phyloP scores from a whole-genome alignment of 2,888 invertebrate species.

The Oscheius sp. region DNA sequence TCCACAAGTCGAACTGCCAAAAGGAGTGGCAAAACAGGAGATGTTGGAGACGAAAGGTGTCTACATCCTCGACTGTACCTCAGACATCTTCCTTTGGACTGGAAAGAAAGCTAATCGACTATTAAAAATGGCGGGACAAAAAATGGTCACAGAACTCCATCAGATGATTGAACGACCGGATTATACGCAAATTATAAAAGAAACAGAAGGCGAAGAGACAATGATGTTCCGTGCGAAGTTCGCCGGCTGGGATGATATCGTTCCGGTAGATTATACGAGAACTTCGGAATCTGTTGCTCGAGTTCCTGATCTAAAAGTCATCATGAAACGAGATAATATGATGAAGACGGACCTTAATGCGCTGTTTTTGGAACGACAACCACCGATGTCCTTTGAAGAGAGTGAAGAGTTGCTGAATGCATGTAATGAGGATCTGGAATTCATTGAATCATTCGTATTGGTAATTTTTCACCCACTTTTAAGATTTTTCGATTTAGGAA shows the following conservation, averaged over 20 bases:
- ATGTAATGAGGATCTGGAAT: conserved; percentile 97
- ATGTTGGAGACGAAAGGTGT: conserved; percentile 89
- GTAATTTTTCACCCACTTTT: conserved; percentile 31
- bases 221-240: conserved; percentile 93
- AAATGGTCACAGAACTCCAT: conserved; percentile 80
- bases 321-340: conserved; percentile 75
- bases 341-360: conserved; percentile 88
- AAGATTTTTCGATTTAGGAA: conserved; percentile 74
- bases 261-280: conserved; percentile 96
- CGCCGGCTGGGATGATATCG: conserved; percentile 96
- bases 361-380: conserved; percentile 91
- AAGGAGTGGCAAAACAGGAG: conserved; percentile 70
- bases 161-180: conserved; percentile 86
- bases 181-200: conserved; percentile 80
- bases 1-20: conserved; percentile 79
- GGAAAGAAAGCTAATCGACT: conserved; percentile 90
- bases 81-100: conserved; percentile 78
- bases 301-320: conserved; percentile 86
- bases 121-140: conserved; percentile 69
- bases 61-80: conserved; percentile 91
- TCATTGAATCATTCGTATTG: conserved; percentile 95
- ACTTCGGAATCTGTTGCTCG: conserved; percentile 97
- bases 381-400: conserved; percentile 77
- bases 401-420: conserved; percentile 75
- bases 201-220: conserved; percentile 73